Conservation (phyloP, 1,140 invertebrate genomes). For the Heterodera schachtii region DNA sequence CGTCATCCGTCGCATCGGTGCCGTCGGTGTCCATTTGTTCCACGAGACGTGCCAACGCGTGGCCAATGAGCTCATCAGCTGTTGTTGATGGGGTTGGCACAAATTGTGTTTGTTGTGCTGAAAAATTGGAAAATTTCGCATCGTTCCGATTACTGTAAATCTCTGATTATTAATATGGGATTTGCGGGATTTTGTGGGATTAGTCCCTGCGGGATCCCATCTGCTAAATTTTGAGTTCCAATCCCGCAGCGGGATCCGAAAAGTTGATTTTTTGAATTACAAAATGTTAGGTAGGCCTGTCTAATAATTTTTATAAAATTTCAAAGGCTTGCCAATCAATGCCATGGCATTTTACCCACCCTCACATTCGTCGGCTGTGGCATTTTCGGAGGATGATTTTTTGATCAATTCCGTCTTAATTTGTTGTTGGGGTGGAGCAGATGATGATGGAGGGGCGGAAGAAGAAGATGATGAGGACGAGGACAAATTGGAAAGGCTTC, state of each 20-base stretch:
- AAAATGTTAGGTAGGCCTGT: too few species aligned
- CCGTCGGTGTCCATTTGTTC: constrained; percentile 8
- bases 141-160: not conserved
- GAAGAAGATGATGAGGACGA: not conserved
- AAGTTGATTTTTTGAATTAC: too few species aligned
- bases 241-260: too few species aligned
- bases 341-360: not conserved
- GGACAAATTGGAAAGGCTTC: not conserved
- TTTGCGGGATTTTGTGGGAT: too few species aligned
- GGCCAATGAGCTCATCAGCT: constrained; percentile 17
- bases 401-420: not conserved
- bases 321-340: not conserved
- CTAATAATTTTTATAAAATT: too few species aligned
- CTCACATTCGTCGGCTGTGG: not conserved
- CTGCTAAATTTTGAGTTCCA: too few species aligned
- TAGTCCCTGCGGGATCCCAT: too few species aligned
- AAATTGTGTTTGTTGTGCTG: not conserved
- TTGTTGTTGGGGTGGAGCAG: not conserved
- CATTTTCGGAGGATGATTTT: not conserved
- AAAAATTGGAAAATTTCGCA: not conserved
- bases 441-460: not conserved
- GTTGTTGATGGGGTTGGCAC: constrained; percentile 20
- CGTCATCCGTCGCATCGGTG: not conserved
- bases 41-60: constrained; percentile 19
- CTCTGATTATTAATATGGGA: too few species aligned